Evolutionary conservation across 2,797 vertebrate genomes (phyloP).

Genomic region (Otolemur crassicaudatus): DNA sequence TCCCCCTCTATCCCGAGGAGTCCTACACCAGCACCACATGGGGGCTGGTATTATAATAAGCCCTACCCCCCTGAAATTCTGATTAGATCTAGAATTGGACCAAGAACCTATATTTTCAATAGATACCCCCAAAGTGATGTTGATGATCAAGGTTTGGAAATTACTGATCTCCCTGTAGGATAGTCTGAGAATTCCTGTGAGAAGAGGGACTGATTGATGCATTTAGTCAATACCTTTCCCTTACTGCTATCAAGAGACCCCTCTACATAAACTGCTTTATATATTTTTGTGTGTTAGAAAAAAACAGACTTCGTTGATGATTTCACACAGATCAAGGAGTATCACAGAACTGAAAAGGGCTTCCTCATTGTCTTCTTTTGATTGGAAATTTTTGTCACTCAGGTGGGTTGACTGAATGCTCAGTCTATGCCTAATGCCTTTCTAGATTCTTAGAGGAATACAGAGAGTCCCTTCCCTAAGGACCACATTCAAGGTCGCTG

Average conservation of each 20-base stretch:
- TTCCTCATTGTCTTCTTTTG: not conserved
- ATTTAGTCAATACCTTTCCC: not conserved
- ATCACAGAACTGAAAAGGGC: not conserved
- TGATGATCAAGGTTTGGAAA: not conserved
- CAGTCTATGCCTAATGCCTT: not conserved
- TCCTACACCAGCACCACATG: not conserved
- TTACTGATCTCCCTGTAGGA: not conserved
- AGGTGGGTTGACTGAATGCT: not conserved
- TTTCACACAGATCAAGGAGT: not conserved
- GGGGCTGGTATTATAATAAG: not conserved
- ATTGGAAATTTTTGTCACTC: not conserved
- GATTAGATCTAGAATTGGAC: not conserved
- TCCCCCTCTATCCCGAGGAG: too few species aligned
- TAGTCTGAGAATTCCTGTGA: not conserved
- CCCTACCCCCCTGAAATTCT: not conserved
- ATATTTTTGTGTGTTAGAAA: not conserved
- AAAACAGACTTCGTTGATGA: not conserved
- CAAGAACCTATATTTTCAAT: not conserved
- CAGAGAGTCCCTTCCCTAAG: not conserved
- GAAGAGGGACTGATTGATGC: not conserved
- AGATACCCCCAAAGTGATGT: not conserved
- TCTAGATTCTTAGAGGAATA: not conserved
- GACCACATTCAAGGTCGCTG: not conserved
- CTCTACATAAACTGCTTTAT: not conserved
- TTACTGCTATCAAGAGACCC: not conserved